Evolutionary conservation across 2,888 invertebrate species (phyloP), one percentile per base, ranked within the genome.

Genomic region (Andrena marginata): DNA sequence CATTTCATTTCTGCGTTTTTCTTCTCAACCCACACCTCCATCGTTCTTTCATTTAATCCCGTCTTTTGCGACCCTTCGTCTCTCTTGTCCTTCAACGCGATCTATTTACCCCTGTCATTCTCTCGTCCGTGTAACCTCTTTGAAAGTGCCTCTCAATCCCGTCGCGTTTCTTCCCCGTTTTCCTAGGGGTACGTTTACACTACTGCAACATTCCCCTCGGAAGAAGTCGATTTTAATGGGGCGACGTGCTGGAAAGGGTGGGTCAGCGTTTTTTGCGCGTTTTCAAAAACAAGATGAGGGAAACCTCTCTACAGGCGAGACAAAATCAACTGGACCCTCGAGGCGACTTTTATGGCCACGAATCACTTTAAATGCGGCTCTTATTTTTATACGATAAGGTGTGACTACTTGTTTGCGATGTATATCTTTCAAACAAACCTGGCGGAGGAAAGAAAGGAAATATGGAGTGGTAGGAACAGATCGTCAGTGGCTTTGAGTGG

Each of bases 21-120:
- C 80, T 67, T 56, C 60, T 23, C 23, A 23, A 23, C 23, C 23
- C 23, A 23, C 23, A 23, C 23, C 23, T 23, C 23, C 23, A 23
- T 23, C 69, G 56, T 71, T 80, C 49, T 54, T 67, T 48, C 56
- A 63, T 62, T 80, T 72, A 56, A 80, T 80, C 73, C 42, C 67
- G 26, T 20, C 62, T 71, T 71, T 62, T 16, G 56, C 54, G 33
- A 63, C 31, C 51, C 35, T 20, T 60, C 20, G 65, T 31, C 35
- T 42, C 70, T 13, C 64, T 31, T 35, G 51, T 26, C 23, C 63
- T 59, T 62, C 29, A 20, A 3, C 33, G n/a, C 51, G 51, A 72
- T 64, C 67, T 84, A 48, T 76, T 69, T 76, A 75, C 85, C 54
- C 64, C 69, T 63, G 72, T 73, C 64, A 67, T 60, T 71, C 72